phyloP scores from a whole-genome alignment of 2,888 invertebrate species.

The Priocnemis perturbator region DNA sequence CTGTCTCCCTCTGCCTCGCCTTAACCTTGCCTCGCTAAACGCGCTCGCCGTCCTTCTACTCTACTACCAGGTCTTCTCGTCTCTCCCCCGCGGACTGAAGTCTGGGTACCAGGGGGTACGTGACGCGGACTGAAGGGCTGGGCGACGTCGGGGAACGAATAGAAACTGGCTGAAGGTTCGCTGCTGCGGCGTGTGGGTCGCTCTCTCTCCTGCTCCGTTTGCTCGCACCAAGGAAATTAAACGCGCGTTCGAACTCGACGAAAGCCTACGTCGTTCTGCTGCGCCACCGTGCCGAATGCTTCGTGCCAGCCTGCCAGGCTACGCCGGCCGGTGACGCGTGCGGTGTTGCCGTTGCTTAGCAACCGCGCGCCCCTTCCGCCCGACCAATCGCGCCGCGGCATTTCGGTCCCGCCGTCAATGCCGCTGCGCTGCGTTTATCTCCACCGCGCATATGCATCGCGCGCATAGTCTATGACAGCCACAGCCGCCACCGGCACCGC shows the following conservation, averaged over 20 bases:
- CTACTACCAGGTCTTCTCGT: no score
- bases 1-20: slow-evolving; percentile 22
- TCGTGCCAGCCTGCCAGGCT: slow-evolving; percentile 41
- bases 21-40: slow-evolving; percentile 16
- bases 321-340: slow-evolving; percentile 63
- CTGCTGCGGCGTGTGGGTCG: background rate
- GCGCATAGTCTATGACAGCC: slow-evolving; percentile 44
- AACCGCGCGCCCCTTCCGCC: slow-evolving; percentile 55
- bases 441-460: slow-evolving; percentile 29
- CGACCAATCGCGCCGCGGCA: slow-evolving; percentile 37
- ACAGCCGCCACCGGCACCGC: no score
- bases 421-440: slow-evolving; percentile 31
- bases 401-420: slow-evolving; percentile 15
- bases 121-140: no score
- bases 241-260: slow-evolving; percentile 59
- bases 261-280: slow-evolving; percentile 66
- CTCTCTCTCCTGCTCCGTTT: no score
- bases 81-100: no score
- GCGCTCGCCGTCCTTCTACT: slow-evolving; percentile 5
- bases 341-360: slow-evolving; percentile 65
- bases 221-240: background rate
- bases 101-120: no score
- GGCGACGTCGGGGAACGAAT: background rate
- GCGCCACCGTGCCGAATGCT: slow-evolving; percentile 42
- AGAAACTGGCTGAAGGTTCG: background rate